phyloP scores from a whole-genome alignment of 2,797 vertebrate species.

The Ceyx erithaca region DNA sequence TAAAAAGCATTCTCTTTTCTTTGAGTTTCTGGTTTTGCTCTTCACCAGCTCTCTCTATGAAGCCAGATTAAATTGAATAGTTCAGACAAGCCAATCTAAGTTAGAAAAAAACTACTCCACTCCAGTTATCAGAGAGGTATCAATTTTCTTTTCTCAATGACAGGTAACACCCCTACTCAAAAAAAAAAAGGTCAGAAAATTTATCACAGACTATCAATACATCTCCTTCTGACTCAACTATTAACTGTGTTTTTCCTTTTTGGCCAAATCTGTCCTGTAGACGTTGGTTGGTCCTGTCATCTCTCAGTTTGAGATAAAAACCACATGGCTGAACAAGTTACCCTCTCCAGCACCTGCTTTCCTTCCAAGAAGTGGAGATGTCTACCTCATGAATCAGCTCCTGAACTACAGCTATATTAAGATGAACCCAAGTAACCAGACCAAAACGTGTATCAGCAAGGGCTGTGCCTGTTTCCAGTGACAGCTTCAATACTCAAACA shows the following conservation, averaged over 20 bases:
- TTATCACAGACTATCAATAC: background rate
- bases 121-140: background rate
- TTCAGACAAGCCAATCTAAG: background rate
- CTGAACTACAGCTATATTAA: background rate
- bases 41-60: background rate
- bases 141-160: background rate
- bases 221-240: background rate
- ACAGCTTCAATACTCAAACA: background rate
- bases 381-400: background rate
- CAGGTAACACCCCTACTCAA: background rate
- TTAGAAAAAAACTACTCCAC: rapidly evolving
- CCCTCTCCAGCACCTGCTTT: background rate
- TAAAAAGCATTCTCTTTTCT: background rate
- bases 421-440: background rate
- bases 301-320: background rate
- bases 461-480: background rate
- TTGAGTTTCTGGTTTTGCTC: background rate
- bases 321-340: background rate
- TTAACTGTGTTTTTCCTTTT: background rate
- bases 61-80: background rate
- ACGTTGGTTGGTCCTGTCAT: background rate
- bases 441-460: background rate
- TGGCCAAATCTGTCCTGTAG: background rate
- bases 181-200: background rate
- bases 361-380: background rate